These are phyloP conservation scores for Meteorus colon DNA, from an alignment of 2,888 invertebrate genomes.

Conservation along the genomic window DNA sequence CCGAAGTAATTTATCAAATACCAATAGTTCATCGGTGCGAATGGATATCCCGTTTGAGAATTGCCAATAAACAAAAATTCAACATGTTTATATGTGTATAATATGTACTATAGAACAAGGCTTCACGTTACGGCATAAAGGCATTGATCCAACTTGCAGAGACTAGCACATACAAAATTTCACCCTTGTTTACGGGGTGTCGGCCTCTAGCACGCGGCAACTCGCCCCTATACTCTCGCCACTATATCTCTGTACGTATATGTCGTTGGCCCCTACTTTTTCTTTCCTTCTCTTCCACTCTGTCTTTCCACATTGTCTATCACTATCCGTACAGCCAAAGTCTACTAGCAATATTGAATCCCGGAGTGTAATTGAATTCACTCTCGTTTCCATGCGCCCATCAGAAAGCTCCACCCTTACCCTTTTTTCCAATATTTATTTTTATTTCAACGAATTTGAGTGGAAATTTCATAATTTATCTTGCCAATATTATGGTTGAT, in stretches of 20 bases:
- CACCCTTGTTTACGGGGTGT: conserved; percentile 66
- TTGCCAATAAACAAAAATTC: conserved; percentile 28
- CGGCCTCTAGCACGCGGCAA: conserved; percentile 51
- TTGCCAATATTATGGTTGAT: no score
- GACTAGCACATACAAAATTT: conserved; percentile 58
- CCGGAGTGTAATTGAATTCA: conserved; percentile 64
- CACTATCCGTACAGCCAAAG: conserved; percentile 39
- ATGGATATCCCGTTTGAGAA: conserved; percentile 31
- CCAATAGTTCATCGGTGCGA: conserved; percentile 56
- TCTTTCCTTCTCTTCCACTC: conserved; percentile 7
- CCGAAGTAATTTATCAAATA: conserved; percentile 56
- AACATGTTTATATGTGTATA: neutral
- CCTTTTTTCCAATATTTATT: conserved; percentile 42
- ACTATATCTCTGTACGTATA: neutral
- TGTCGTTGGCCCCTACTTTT: neutral
- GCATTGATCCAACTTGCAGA: conserved; percentile 32
- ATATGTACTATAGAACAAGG: neutral
- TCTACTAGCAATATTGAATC: conserved; percentile 59
- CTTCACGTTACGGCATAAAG: neutral
- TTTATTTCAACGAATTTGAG: no score
- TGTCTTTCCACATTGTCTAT: conserved; percentile 17
- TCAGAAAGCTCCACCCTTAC: conserved; percentile 52
- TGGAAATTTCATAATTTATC: no score
- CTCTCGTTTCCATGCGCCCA: conserved; percentile 62
- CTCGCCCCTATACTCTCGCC: conserved; percentile 10